These are phyloP conservation scores for Pachypsylla venusta DNA, from an alignment of 1,140 invertebrate species.

Conservation along the genomic window DNA sequence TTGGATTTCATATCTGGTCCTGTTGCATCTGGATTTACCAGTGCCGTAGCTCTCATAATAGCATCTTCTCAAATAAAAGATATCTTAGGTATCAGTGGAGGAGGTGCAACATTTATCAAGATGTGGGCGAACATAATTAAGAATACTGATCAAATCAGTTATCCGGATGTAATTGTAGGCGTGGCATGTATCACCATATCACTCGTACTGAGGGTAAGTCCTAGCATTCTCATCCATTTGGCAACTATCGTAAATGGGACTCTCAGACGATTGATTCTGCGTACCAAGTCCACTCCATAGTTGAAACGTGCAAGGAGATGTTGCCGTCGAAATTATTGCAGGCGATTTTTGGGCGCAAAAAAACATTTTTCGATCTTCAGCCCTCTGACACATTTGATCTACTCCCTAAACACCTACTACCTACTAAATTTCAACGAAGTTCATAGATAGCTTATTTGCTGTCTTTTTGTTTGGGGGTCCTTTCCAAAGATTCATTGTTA, in stretches of 20 bases:
- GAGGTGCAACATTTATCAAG: conserved; percentile 52
- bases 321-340: no score
- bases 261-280: no score
- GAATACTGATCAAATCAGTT: conserved; percentile 41
- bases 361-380: no score
- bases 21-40: conserved; percentile 84
- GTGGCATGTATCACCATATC: conserved; percentile 52
- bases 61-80: conserved; percentile 76
- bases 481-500: conserved; percentile 14
- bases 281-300: no score
- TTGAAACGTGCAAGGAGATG: no score
- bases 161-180: conserved; percentile 53
- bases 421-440: no score
- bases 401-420: no score
- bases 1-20: conserved; percentile 88
- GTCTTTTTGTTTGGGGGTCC: conserved; percentile 15
- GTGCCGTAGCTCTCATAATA: conserved; percentile 81
- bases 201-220: conserved; percentile 48
- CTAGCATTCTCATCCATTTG: no score
- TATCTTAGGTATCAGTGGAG: conserved; percentile 58
- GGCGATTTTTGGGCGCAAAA: no score
- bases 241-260: no score
- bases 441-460: not conserved
- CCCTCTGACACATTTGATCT: no score
- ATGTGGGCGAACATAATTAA: conserved; percentile 49